A percentile compares a stretch with the other conserved stretches of the same genome.
These are phyloP conservation scores for Teleiodes luculella DNA, from an alignment of 2,888 invertebrate genomes.

Conservation along the genomic window DNA sequence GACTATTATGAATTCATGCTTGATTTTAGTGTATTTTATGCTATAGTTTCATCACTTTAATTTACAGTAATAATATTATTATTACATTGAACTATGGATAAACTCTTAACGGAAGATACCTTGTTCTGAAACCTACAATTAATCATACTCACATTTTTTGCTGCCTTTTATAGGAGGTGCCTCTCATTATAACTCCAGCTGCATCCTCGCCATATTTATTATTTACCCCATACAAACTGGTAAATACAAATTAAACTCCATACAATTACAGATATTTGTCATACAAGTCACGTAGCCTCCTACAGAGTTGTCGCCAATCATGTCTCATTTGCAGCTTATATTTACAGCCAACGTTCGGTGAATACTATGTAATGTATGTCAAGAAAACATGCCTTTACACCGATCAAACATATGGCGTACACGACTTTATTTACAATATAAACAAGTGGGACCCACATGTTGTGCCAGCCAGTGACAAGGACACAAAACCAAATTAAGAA, in stretches of 20 bases:
- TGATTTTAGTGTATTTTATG: too few relatives aligned
- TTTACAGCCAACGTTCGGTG: slow-evolving; percentile 1
- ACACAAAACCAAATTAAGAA: slow-evolving; percentile 37
- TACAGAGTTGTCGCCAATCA: slow-evolving; percentile 20
- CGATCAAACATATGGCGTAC: slow-evolving; percentile 21
- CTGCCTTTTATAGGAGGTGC: too few relatives aligned
- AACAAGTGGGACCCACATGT: slow-evolving; percentile 72
- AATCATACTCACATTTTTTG: too few relatives aligned
- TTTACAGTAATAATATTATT: too few relatives aligned
- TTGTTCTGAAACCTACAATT: too few relatives aligned
- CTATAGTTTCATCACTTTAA: too few relatives aligned
- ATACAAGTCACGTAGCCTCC: slow-evolving; percentile 1
- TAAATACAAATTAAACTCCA: neutral
- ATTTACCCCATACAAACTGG: neutral
- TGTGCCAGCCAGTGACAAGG: slow-evolving; percentile 70
- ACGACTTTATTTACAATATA: slow-evolving; percentile 64
- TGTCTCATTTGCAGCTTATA: neutral
- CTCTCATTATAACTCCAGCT: neutral
- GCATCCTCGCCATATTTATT: neutral
- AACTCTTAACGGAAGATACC: too few relatives aligned
- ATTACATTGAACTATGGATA: too few relatives aligned
- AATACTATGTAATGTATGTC: slow-evolving; percentile 9
- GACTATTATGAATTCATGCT: too few relatives aligned
- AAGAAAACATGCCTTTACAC: slow-evolving; percentile 9
- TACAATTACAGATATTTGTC: neutral